A percentile compares a stretch with the other conserved stretches of the same genome.
phyloP scores from a whole-genome alignment of 1,140 invertebrate species.

The Sarcophaga bullata region DNA sequence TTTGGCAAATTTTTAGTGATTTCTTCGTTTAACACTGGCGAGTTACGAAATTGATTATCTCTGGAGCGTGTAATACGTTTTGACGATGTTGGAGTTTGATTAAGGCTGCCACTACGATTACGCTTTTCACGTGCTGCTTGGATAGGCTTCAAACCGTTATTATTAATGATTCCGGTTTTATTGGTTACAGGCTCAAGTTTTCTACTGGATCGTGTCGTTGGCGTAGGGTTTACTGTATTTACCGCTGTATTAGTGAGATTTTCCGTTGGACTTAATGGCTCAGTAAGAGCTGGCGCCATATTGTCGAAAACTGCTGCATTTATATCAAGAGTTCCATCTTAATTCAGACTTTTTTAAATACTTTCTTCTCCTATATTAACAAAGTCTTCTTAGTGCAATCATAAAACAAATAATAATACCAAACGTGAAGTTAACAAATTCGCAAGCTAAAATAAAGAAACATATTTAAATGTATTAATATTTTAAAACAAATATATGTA shows the following conservation, averaged over 20 bases:
- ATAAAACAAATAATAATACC: no score
- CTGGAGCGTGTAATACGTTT: constrained; percentile 59
- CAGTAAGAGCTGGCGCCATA: constrained; percentile 71
- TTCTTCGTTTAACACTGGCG: not conserved
- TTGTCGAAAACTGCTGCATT: constrained; percentile 45
- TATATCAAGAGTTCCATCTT: constrained; percentile 26
- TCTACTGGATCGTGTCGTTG: not conserved
- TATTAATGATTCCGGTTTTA: constrained; percentile 21
- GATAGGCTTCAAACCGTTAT: not conserved
- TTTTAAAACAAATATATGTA: no score
- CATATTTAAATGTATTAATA: no score
- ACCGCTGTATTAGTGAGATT: constrained; percentile 57
- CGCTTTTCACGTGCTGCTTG: constrained; percentile 21
- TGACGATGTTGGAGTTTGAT: constrained; percentile 40
- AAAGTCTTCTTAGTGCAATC: no score
- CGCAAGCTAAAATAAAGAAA: no score
- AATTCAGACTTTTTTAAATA: not conserved
- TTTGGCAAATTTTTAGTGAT: constrained; percentile 43
- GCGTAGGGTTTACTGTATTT: constrained; percentile 52
- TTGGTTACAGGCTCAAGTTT: constrained; percentile 2
- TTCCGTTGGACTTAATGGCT: constrained; percentile 65
- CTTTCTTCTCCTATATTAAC: no score
- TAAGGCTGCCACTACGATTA: not conserved
- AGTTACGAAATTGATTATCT: constrained; percentile 47
- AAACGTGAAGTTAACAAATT: no score